Conservation (phyloP, 1,140 invertebrate genomes). For the Drosophila tristis region DNA sequence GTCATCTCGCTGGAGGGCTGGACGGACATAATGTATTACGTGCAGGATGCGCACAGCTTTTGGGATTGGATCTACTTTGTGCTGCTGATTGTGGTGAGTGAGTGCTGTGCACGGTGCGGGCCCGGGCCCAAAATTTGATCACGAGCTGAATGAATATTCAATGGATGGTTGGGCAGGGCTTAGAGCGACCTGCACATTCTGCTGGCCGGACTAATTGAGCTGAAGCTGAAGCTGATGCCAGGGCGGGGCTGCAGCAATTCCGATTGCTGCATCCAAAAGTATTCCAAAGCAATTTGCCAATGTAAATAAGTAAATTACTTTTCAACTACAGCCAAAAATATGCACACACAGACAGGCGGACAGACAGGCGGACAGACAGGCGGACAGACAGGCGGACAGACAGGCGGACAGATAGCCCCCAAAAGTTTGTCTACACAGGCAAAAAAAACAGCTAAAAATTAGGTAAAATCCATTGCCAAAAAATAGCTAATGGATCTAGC, state of each 20-base stretch:
- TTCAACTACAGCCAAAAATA: conserved; percentile 54
- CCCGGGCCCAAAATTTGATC: conserved; percentile 35
- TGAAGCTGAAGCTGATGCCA: not conserved
- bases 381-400: not conserved
- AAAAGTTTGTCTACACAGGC: conserved; percentile 35
- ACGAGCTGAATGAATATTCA: conserved; percentile 62
- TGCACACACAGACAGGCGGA: conserved; percentile 1
- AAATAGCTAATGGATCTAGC: too few species aligned
- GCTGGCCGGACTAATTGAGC: conserved; percentile 28
- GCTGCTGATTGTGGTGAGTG: conserved; percentile 99
- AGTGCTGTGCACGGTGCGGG: conserved; percentile 84
- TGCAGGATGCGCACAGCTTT: conserved; percentile 99
- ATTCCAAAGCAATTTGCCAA: conserved; percentile 65
- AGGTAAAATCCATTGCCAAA: not conserved
- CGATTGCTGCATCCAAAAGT: conserved; percentile 7
- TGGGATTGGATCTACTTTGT: conserved; percentile 99
- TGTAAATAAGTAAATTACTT: conserved; percentile 76
- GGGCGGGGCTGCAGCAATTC: not conserved
- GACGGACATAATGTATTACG: conserved; percentile 99
- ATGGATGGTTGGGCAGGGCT: conserved; percentile 11
- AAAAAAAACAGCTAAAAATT: too few species aligned
- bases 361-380: not conserved
- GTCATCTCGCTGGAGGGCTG: conserved; percentile 95
- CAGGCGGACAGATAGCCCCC: not conserved
- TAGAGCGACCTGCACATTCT: conserved; percentile 13